A percentile compares a stretch with the other conserved stretches of the same genome.
These are phyloP conservation scores for Pogona vitticeps DNA, from an alignment of 2,113 vertebrate species.

Conservation along the genomic window DNA sequence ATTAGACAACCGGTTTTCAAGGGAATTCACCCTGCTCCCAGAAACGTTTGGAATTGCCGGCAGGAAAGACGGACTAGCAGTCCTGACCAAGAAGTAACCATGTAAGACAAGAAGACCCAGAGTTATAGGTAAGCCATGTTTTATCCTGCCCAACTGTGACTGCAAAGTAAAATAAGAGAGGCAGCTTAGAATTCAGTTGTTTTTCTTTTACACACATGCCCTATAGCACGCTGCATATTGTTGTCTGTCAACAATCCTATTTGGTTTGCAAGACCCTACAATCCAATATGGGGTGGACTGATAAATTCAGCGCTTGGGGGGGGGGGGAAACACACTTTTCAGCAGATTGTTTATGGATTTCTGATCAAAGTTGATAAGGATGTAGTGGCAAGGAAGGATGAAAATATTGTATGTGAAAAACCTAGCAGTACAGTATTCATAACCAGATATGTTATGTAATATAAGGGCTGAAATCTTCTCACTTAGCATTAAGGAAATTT, in stretches of 20 bases:
- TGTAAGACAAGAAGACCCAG: not conserved
- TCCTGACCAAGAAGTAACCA: slow-evolving; percentile 37
- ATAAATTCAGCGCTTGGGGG: not conserved
- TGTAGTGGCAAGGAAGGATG: too few species aligned
- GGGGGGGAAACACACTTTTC: not conserved
- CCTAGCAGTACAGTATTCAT: not conserved
- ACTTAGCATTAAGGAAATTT: too few species aligned
- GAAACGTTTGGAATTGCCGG: slow-evolving; percentile 31
- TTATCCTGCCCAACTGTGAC: not conserved
- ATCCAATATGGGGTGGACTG: not conserved
- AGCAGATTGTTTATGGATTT: not conserved
- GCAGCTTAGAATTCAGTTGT: not conserved
- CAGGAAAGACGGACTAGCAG: slow-evolving; percentile 41
- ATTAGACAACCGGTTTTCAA: slow-evolving; percentile 70
- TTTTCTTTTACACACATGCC: too few species aligned
- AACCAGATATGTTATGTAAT: not conserved
- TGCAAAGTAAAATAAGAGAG: not conserved
- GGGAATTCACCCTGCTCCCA: slow-evolving; percentile 43
- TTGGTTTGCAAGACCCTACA: not conserved
- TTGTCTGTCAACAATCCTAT: not conserved
- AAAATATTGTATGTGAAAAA: too few species aligned
- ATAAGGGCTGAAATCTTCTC: too few species aligned
- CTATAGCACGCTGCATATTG: not conserved
- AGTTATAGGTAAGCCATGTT: not conserved
- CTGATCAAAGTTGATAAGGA: not conserved